phyloP scores from a whole-genome alignment of 2,113 vertebrate genomes.

The Anas platyrhynchos region DNA sequence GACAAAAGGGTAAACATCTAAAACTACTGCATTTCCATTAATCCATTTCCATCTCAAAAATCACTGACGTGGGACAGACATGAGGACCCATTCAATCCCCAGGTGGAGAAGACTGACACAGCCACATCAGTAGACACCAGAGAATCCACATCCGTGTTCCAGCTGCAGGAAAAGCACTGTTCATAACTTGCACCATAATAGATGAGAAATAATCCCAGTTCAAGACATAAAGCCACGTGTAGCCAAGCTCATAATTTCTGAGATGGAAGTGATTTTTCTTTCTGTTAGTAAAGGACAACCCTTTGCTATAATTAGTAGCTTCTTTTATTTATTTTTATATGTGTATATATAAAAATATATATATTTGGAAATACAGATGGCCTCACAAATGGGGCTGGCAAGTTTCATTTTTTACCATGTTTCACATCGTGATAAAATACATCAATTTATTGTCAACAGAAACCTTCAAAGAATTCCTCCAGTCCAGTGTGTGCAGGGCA shows the following conservation, averaged over 20 bases:
- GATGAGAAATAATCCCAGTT: not conserved
- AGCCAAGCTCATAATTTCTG: not conserved
- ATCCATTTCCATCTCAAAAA: not conserved
- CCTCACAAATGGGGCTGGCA: not conserved
- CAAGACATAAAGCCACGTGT: not conserved
- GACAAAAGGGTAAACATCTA: not conserved
- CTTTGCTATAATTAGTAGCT: not conserved
- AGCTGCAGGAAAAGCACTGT: not conserved
- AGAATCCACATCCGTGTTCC: not conserved
- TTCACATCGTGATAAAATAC: not conserved
- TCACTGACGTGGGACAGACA: not conserved
- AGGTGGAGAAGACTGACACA: not conserved
- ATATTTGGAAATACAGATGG: not conserved
- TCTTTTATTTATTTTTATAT: not conserved
- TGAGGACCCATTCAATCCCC: rapidly evolving
- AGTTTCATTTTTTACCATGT: not conserved
- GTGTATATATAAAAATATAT: too few relatives aligned
- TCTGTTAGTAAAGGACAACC: not conserved
- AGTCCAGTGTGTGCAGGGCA: not conserved
- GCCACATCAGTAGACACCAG: not conserved
- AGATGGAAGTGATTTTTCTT: not conserved
- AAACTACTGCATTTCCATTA: not conserved
- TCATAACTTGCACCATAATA: not conserved
- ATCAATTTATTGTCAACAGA: not conserved
- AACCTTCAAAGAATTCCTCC: not conserved